Conservation (phyloP, 53 echinoderm and acorn worm genomes). For the Glandiceps talaboti region DNA sequence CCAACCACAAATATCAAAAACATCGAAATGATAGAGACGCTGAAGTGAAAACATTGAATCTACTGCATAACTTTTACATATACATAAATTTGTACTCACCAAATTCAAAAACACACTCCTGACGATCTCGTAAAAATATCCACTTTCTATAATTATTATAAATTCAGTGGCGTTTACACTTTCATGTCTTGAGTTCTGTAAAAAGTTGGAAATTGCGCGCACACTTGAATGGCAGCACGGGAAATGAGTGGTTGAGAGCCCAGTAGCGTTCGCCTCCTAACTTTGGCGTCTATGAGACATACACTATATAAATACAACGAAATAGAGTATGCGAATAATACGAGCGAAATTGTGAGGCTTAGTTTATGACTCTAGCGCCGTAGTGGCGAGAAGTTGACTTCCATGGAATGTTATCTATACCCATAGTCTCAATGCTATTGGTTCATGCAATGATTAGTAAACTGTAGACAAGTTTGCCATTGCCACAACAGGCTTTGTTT, state of each 20-base stretch:
- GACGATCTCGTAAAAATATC: no score
- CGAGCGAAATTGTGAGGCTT: neutral
- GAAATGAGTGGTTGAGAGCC: neutral
- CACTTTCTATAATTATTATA: no score
- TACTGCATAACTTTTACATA: no score
- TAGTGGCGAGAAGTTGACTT: neutral
- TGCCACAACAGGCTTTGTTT: no score
- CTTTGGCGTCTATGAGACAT: neutral
- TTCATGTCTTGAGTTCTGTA: no score
- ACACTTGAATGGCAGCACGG: neutral
- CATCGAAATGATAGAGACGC: no score
- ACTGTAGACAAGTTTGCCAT: neutral
- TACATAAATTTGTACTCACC: no score
- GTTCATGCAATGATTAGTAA: neutral
- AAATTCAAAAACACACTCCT: no score
- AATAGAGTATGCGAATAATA: neutral
- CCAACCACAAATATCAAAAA: no score
- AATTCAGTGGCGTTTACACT: no score
- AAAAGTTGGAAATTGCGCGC: no score
- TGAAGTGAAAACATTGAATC: no score
- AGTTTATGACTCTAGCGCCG: neutral
- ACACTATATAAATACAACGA: neutral
- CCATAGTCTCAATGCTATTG: neutral
- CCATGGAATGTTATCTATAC: neutral
- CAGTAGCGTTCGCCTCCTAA: neutral